Base-by-base conservation (phyloP, 2,888 invertebrate species). In the Brachyopa scutellaris region DNA sequence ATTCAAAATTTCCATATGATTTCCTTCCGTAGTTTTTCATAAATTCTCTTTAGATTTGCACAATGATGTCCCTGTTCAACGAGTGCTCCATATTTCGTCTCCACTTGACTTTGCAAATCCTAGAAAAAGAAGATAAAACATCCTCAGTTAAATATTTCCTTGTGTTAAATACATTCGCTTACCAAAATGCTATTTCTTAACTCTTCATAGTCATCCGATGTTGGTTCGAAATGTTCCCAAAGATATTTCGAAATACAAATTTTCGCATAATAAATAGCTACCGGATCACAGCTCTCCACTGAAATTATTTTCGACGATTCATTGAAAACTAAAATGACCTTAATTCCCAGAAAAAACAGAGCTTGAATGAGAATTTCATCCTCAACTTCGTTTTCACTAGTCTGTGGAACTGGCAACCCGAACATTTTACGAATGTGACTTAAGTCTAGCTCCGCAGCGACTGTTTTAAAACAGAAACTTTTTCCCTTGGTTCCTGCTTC, bases 101-200 rank as follows among this genome's bases (percentile, higher is more conserved):
- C 87, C 49, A 87, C 62, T 36, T 88, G 86, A 29, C 85, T 85
- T 66, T 88, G 88, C 3, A 86, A 73, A 84, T 87, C 87, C 88
- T 89, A 36, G 2, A 70, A 74, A 5, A n/a, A 15, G 38, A 45
- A n/a, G 17, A 21, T 47, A 45, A n/a, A 23, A 36, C 7, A 19
- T 3, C n/a, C 1, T 51, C 31, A 19, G 17, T 57, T 23, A 0
- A 8, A 8, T 5, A 0, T 2, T 5, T 1, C n/a, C 7, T 57
- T 40, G 19, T 8, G 2, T 19, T 0, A 7, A n/a, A 7, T 47
- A 17, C 15, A 26, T 23, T 5, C 2, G 15, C 17, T 62, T 62
- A 67, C 45, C 51, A 72, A 40, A 8, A 66, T 5, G 0, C 7
- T 69, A 15, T 38, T 82, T 2, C 38, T 45, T 1, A 77, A n/a